Conservation (phyloP, 2,888 invertebrate genomes). For the Scaptomyza parva region DNA sequence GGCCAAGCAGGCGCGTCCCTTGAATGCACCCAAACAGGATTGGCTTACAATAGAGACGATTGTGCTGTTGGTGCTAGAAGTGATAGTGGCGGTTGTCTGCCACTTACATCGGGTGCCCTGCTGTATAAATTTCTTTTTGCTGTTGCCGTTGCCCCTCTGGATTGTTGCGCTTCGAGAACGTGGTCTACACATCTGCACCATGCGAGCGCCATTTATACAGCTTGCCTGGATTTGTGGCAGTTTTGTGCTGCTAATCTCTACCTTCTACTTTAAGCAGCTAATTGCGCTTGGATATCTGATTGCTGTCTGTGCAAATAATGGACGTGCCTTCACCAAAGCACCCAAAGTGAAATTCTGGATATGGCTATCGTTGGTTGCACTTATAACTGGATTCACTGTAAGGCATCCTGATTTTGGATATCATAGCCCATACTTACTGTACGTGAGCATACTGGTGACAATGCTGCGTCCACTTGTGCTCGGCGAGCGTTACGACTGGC, state of each 20-base stretch:
- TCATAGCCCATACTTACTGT: conserved; percentile 52
- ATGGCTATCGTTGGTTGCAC: conserved; percentile 85
- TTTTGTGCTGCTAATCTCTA: conserved; percentile 67
- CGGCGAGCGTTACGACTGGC: conserved; percentile 43
- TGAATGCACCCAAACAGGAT: conserved; percentile 9
- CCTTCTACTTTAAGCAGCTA: conserved; percentile 63
- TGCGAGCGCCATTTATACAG: conserved; percentile 22
- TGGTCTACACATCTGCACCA: neutral
- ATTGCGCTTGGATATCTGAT: conserved; percentile 70
- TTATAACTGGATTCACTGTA: conserved; percentile 89
- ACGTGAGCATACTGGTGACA: conserved; percentile 61
- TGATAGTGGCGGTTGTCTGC: conserved; percentile 59
- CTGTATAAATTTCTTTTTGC: conserved; percentile 88
- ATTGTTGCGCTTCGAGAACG: conserved; percentile 51
- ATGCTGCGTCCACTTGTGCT: conserved; percentile 61
- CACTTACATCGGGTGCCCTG: conserved; percentile 88
- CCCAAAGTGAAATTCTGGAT: conserved; percentile 70
- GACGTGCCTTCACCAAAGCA: conserved; percentile 27
- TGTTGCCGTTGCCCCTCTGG: conserved; percentile 87
- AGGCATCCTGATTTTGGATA: conserved; percentile 86
- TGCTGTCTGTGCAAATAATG: conserved; percentile 58
- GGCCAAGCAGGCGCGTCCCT: conserved; percentile 47
- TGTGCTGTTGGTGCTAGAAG: conserved; percentile 13
- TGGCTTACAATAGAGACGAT: conserved; percentile 9
- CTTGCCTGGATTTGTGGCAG: conserved; percentile 80